phyloP scores from a whole-genome alignment of 2,797 vertebrate species.

The Xiphophorus birchmanni region DNA sequence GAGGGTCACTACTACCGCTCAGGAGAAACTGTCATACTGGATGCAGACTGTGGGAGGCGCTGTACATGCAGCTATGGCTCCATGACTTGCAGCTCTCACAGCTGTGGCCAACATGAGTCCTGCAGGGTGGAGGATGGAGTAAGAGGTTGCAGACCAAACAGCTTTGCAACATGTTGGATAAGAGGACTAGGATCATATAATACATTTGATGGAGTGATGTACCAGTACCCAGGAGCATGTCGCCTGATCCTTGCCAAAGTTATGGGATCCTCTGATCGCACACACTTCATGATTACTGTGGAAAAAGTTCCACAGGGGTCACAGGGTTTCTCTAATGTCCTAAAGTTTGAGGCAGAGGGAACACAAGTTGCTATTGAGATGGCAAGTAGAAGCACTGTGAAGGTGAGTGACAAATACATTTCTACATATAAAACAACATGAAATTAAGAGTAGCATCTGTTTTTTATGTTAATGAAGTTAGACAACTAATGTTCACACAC shows the following conservation, averaged over 20 bases:
- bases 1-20: constrained; percentile 67
- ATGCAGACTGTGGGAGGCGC: constrained; percentile 54
- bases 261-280: constrained; percentile 40
- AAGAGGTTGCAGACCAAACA: constrained; percentile 65
- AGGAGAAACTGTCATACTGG: constrained; percentile 63
- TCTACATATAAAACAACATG: no score
- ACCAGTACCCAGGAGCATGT: constrained; percentile 75
- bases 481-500: no score
- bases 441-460: no score
- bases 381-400: constrained; percentile 31
- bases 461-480: no score
- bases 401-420: constrained; percentile 58
- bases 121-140: constrained; percentile 45
- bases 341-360: constrained; percentile 65
- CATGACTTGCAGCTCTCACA: constrained; percentile 30
- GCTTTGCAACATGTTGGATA: constrained; percentile 61
- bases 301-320: constrained; percentile 61
- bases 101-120: constrained; percentile 23
- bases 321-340: constrained; percentile 45
- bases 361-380: constrained; percentile 60
- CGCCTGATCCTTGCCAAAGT: constrained; percentile 63
- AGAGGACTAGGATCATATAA: constrained; percentile 65
- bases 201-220: constrained; percentile 72
- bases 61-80: constrained; percentile 59
- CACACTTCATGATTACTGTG: constrained; percentile 55